Base-by-base conservation (phyloP, 2,113 vertebrate genomes). In the Lanius collurio region DNA sequence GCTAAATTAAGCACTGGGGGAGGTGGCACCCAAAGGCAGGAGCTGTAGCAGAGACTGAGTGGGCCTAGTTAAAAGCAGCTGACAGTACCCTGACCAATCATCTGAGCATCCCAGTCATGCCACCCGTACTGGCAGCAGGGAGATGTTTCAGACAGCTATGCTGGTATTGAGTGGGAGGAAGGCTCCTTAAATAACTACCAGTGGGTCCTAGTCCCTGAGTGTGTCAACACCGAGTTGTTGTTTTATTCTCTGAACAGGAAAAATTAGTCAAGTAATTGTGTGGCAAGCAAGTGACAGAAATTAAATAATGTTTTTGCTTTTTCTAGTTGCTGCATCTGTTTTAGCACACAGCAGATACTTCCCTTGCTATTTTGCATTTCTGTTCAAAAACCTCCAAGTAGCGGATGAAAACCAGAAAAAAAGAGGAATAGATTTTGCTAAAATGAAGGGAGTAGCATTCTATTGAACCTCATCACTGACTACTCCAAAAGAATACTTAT, bases 161-260 rank as follows among this genome's bases (percentile, higher is more conserved):
- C 49, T 37, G 87, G 31, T 47, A 55, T 6, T 57, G 67, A 79
- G 96, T 96, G 85, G 94, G 95, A 96, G 83, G 83, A 93, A 85
- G 42, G 44, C 79, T 96, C 96, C 83, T 87, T 44, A 97, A 97
- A 96, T 97, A 96, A 65, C 79, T 16, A 33, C 39, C 70, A 76
- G 16, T 70, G 64, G 50, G 31, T 87, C 67, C 63, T 77, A 2
- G 10, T 89, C 55, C 37, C 52, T 21, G 6, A 27, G 67, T 82
- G 14, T 82, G 89, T 95, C 90, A 93, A 85, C 82, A 82, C 0
- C 2, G 37, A 65, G 47, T 60, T 86, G 67, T 95, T 89, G 26
- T 89, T 95, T 79, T 50, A 76, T 24, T 13, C 52, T 46, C 57
- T 65, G 79, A 89, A 33, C 37, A 79, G 90, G 60, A 94, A 71